Evolutionary conservation across 2,888 invertebrate genomes (phyloP), one percentile per base, ranked within the genome.

Genomic region (Amitus sp.): DNA sequence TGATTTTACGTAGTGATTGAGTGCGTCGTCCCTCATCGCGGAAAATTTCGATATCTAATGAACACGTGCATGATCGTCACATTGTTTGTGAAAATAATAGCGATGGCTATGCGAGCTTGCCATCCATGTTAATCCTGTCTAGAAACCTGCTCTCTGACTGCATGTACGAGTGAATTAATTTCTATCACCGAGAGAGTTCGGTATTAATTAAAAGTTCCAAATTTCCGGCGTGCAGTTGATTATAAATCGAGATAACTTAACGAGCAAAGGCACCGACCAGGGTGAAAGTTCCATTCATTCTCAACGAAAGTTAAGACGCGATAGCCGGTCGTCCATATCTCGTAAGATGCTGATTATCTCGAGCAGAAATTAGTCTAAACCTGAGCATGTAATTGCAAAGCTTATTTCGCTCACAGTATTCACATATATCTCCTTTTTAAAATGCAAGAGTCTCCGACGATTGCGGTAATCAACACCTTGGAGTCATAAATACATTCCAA

Each of bases 201-300:
- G 28, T 39, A 49, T 56, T 49, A 49, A 56, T 56, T 56, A 56
- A 56, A 56, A 56, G 43, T 56, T 49, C 49, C 15, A 15, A 45
- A 33, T 39, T 19, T 33, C 13, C 13, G 20, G 47, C 47, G 40
- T 33, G 46, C n/a, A 15, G 49, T 49, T 45, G 49, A 56, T 56
- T 43, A 43, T 39, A 23, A 56, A 28, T 45, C 9, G 19, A 56
- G 49, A 40, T 49, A 49, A 39, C 23, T 20, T 49, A 49, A 39
- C 34, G 55, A 49, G 49, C 34, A 40, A 37, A 46, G 39, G 43
- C 37, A 47, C 47, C 47, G 13, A 7, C 17, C 27, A 23, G 13
- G 39, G 39, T 48, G 48, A 48, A 48, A 48, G 48, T 48, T 48
- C 37, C 34, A 18, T 15, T 23, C n/a, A 27, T 28, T 13, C 46